These are phyloP conservation scores for Andrena haemorrhoa DNA, from an alignment of 2,888 invertebrate species.

Conservation along the genomic window DNA sequence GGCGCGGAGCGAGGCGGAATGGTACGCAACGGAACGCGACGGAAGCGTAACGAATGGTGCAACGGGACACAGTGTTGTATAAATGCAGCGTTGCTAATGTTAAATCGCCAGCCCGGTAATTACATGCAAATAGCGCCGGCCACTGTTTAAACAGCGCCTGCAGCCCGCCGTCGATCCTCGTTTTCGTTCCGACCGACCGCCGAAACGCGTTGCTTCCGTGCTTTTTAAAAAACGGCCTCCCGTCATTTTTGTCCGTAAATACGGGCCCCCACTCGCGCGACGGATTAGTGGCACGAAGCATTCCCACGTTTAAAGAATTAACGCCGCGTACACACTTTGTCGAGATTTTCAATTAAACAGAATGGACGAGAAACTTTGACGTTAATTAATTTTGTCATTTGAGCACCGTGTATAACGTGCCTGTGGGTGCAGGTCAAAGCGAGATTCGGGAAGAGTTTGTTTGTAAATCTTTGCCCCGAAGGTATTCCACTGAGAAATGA, in stretches of 20 bases:
- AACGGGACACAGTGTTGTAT: conserved; percentile 72
- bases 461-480: no score
- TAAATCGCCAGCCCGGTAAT: conserved; percentile 78
- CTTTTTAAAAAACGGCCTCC: conserved; percentile 51
- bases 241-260: conserved; percentile 23
- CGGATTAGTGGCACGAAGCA: conserved; percentile 7
- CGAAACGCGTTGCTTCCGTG: conserved; percentile 56
- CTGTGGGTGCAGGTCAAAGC: no score
- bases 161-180: conserved; percentile 51
- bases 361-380: neutral
- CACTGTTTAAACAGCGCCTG: conserved; percentile 76
- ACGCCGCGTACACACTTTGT: neutral
- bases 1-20: conserved; percentile 44
- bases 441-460: no score
- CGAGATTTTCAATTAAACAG: neutral
- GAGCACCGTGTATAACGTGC: neutral
- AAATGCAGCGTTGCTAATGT: conserved; percentile 79
- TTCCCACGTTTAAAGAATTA: neutral
- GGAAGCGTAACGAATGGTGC: conserved; percentile 74
- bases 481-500: no score
- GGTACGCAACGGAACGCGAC: conserved; percentile 56
- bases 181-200: conserved; percentile 51
- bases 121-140: conserved; percentile 78
- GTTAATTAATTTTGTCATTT: neutral
- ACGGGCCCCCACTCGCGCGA: neutral